Evolutionary conservation across 2,797 vertebrate species (phyloP), one percentile per base, ranked within the genome.

Genomic region (Iguana delicatissima): DNA sequence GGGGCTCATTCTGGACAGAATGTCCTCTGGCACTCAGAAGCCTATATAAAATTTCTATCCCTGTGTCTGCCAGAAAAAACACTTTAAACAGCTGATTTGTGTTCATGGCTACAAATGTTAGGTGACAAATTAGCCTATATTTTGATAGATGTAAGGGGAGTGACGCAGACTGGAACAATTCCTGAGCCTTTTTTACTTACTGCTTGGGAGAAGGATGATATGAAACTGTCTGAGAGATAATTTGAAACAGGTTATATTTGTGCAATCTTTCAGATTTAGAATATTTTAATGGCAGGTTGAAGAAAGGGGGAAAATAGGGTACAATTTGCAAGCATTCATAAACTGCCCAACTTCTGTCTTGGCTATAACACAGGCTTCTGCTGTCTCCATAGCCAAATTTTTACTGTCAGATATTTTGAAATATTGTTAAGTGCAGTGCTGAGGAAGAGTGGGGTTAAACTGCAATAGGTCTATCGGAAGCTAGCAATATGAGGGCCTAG

Each of bases 191-290:
- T 85, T 85, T n/a, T 72, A 22, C 69, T 13, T 46, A 32, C 24
- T 46, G 38, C 67, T 72, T 72, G 69, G 42, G n/a, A n/a, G 29
- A 16, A 20, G 22, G 84, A 29, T 35, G 46, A 52, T 72, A 85
- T 52, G 84, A 85, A 85, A 72, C 67, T 50, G 16, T 20, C 42
- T 72, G 52, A 67, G 29, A 85, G 64, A 85, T 85, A 85, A 85
- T 85, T 85, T 52, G 83, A 85, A 85, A 72, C 83, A 85, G 42
- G 22, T 85, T 85, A 67, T 72, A n/a, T 69, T 46, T 69, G 29
- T 6, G 29, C 50, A 85, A 12, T 72, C 42, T 72, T 72, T 85
- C 83, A 69, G 50, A 67, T 84, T 67, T 84, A 14, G 26, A 32
- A 84, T 67, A 67, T 67, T 84, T 84, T 67, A 67, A 84, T 32